Conservation (phyloP, 2,797 vertebrate species). For the Gymnoscopelus microlampas region DNA sequence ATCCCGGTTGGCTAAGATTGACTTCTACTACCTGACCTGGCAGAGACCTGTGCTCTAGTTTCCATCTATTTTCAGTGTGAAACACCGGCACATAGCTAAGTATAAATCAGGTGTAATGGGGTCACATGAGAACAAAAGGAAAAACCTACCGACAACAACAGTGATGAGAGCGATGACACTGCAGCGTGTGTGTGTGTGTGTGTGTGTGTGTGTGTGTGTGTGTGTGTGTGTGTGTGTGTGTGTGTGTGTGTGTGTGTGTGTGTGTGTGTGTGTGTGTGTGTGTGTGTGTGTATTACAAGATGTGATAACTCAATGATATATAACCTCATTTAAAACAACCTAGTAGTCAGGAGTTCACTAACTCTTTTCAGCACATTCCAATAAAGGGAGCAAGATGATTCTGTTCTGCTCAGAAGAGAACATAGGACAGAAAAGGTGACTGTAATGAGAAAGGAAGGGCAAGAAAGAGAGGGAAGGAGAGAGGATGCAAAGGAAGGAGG, state of each 20-base stretch:
- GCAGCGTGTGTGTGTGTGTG: background rate
- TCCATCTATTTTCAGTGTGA: too few relatives aligned
- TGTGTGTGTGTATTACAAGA: too few relatives aligned
- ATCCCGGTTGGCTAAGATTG: too few relatives aligned
- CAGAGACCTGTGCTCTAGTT: too few relatives aligned
- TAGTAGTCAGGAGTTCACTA: background rate
- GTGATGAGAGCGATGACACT: conserved; percentile 34
- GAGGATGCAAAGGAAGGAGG: background rate
- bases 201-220: conserved; percentile 9
- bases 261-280: background rate
- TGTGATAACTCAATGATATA: background rate
- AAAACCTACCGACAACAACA: conserved; percentile 46
- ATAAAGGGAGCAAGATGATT: background rate
- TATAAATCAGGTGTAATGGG: conserved; percentile 32
- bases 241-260: background rate
- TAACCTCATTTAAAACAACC: background rate
- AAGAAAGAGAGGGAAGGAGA: conserved; percentile 1
- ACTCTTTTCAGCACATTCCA: background rate
- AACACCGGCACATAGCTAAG: too few relatives aligned
- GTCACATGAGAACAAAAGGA: conserved; percentile 57
- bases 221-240: background rate
- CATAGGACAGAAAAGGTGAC: conserved; percentile 20
- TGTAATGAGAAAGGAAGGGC: conserved; percentile 14
- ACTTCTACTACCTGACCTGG: too few relatives aligned
- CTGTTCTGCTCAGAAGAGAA: conserved; percentile 15